phyloP scores from a whole-genome alignment of 2,888 invertebrate species.

The Palloptera scutellata region DNA sequence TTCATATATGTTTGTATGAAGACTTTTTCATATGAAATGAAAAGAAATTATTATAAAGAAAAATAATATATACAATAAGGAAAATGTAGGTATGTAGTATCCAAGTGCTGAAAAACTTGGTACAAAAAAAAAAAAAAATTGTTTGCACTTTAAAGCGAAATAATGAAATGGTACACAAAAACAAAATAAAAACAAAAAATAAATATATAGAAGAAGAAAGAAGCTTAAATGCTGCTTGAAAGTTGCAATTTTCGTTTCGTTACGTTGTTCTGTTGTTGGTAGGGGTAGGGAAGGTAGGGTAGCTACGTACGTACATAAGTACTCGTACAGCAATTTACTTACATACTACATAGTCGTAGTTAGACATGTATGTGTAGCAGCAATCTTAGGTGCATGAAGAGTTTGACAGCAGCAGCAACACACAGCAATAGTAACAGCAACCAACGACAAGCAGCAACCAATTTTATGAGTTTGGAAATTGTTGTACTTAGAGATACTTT shows the following conservation, averaged over 20 bases:
- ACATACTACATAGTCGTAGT: too few relatives aligned
- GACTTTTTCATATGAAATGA: slow-evolving; percentile 17
- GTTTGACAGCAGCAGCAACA: too few relatives aligned
- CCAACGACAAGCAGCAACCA: too few relatives aligned
- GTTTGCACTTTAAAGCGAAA: slow-evolving; percentile 23
- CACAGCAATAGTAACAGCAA: too few relatives aligned
- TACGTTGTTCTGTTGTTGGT: slow-evolving; percentile 18
- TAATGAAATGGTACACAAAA: slow-evolving; percentile 30
- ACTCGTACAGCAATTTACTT: too few relatives aligned
- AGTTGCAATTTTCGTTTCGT: slow-evolving; percentile 52
- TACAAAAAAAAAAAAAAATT: not conserved
- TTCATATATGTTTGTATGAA: slow-evolving; percentile 9
- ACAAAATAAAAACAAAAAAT: slow-evolving; percentile 8
- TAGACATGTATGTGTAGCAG: slow-evolving; percentile 13
- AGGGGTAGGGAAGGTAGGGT: slow-evolving; percentile 7
- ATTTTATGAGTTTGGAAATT: too few relatives aligned
- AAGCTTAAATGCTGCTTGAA: slow-evolving; percentile 54
- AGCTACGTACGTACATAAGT: too few relatives aligned
- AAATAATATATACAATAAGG: too few relatives aligned
- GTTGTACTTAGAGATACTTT: too few relatives aligned
- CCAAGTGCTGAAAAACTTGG: not conserved
- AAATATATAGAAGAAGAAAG: slow-evolving; percentile 17
- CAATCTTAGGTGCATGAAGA: not conserved
- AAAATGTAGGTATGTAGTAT: not conserved
- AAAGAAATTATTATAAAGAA: slow-evolving; percentile 31